Conservation (phyloP, 2,797 vertebrate species). For the Capromys pilorides region DNA sequence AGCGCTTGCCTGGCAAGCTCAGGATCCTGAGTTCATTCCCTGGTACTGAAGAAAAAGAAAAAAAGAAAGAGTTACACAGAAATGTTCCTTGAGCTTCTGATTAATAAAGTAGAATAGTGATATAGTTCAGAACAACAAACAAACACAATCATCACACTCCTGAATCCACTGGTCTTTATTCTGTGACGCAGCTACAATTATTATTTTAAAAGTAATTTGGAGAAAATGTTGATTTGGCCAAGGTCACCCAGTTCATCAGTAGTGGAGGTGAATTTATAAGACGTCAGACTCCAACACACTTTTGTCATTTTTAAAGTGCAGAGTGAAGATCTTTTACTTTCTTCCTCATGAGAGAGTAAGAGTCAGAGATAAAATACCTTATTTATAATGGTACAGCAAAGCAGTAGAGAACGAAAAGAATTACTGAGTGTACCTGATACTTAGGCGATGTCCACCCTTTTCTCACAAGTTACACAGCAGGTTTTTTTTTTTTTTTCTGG, state of each 20-base stretch:
- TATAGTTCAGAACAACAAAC: not conserved
- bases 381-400: conserved; percentile 38
- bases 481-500: not conserved
- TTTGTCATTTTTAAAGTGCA: not conserved
- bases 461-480: not conserved
- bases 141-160: not conserved
- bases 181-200: not conserved
- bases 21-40: no score
- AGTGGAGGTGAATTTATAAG: conserved; percentile 42
- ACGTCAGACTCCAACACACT: conserved; percentile 43
- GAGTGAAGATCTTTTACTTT: conserved; percentile 42
- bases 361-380: conserved; percentile 28
- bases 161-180: not conserved
- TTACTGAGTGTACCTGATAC: not conserved
- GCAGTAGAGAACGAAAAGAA: conserved; percentile 31
- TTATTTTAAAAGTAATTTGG: conserved; percentile 42
- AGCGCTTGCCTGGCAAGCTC: no score
- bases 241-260: conserved; percentile 18
- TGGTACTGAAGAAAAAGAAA: no score
- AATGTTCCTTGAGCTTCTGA: not conserved
- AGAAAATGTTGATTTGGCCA: conserved; percentile 41
- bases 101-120: not conserved
- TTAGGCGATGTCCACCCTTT: not conserved
- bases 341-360: not conserved
- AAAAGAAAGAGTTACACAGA: no score